Evolutionary conservation across 2,888 invertebrate genomes (phyloP), one percentile per base, ranked within the genome.

Genomic region (Cantharis rustica): DNA sequence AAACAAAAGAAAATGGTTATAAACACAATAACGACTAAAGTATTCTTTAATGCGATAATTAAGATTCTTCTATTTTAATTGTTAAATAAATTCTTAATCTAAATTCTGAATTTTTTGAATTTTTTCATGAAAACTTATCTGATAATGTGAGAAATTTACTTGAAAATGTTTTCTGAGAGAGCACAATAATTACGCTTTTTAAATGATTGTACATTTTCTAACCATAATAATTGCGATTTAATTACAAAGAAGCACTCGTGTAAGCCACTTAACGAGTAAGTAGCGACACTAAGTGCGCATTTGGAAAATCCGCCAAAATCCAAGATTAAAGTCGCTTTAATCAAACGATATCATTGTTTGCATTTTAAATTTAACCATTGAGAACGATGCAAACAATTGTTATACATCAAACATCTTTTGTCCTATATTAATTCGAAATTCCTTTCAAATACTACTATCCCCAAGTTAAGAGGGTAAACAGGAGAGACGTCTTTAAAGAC

Each of bases 361-460:
- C 68, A 68, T 71, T 75, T 71, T 61, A 75, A 72, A 62, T 69
- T 70, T 70, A 68, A n/a, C 47, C 68, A 68, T 64, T 31, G 75
- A 20, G 61, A 27, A 27, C 70, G 31, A 70, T 68, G 62, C 71
- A 61, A 72, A 75, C 68, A 27, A 61, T 68, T 72, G 75, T 72
- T 75, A 68, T 72, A 75, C 75, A 72, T 71, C 68, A 66, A 75
- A 71, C 71, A 75, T 71, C 75, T 71, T 71, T 71, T 75, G 75
- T 75, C 71, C 68, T 71, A 71, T 69, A 71, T 71, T 75, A 75
- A 75, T 75, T 69, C 66, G 31, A 64, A 66, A 66, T 61, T 68
- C 69, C 63, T 61, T 69, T 26, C 61, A 69, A 61, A 69, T 62
- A 31, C 16, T 20, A 16, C 64, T 64, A 64, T 20, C 69, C 63